Evolutionary conservation across 2,113 vertebrate species (phyloP), one percentile per base, ranked within the genome.

Genomic region (Excalfactoria chinensis): DNA sequence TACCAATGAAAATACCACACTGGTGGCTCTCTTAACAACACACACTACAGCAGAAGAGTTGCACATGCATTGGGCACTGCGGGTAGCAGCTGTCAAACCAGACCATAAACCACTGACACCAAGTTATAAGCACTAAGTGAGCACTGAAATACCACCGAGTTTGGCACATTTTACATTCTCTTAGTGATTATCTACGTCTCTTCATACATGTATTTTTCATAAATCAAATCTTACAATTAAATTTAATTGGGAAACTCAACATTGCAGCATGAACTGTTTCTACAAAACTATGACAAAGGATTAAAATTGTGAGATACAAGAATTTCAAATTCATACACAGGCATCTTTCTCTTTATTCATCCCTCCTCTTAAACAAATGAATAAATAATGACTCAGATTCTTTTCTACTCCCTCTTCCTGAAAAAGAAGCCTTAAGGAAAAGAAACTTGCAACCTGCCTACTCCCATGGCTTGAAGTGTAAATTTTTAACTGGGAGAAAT

Each of bases 351-450:
- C n/a, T 89, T 56, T 4, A 66, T 73, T 60, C 9, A 34, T 49
- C 13, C 13, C 62, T 53, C 46, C 37, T 68, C 43, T 70, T 37
- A 62, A 87, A 79, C 26, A 71, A 51, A 80, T 30, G 43, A 86
- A 84, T 79, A 53, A 87, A 71, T 28, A 30, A 53, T 53, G 4
- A 20, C 76, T 53, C 11, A 84, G 7, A 84, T 72, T 72, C 15
- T 71, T 32, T 78, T 80, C 21, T 20, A 71, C 26, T 25, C 67
- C 55, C 84, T 66, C 53, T 75, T 79, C 49, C 26, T 43, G 26
- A 88, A 88, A 79, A 26, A 19, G 55, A 90, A 83, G 68, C 17
- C 23, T 84, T 74, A 80, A 21, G 2, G 59, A 84, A 88, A 66
- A 78, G 30, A 86, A 73, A 4, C 7, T 35, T 67, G 20, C 25